phyloP scores from a whole-genome alignment of 2,797 vertebrate species.

The Basileuterus tristriatus region DNA sequence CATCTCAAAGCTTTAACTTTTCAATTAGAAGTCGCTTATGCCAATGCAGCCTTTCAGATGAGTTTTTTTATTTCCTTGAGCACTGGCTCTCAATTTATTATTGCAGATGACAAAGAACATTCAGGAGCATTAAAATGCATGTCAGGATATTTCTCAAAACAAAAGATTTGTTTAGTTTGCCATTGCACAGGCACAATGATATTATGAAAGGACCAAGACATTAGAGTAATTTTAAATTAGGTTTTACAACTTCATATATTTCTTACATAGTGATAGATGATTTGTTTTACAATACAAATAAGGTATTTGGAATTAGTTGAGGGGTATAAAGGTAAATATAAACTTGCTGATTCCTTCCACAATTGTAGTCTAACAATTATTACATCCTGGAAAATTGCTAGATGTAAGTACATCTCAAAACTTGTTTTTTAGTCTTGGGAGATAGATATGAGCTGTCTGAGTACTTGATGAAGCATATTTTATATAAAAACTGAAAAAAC shows the following conservation, averaged over 20 bases:
- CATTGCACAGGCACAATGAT: not conserved
- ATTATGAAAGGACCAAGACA: not conserved
- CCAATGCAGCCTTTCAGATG: not conserved
- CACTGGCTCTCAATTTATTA: not conserved
- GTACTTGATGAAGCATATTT: not conserved
- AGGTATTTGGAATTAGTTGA: not conserved
- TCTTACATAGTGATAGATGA: not conserved
- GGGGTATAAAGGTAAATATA: not conserved
- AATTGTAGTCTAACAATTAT: not conserved
- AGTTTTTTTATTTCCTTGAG: not conserved
- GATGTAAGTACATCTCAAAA: not conserved
- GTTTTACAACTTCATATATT: not conserved
- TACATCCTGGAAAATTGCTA: not conserved
- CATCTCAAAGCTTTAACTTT: not conserved
- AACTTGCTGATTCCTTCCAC: not conserved
- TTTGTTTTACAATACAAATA: constrained; percentile 17
- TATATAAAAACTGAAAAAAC: not conserved
- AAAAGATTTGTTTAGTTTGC: constrained; percentile 7
- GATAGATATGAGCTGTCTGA: not conserved
- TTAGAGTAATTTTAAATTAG: not conserved
- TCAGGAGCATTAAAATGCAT: not conserved
- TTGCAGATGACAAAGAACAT: not conserved
- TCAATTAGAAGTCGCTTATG: not conserved
- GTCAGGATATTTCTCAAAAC: not conserved
- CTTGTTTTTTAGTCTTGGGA: not conserved